Base-by-base conservation (phyloP, 2,113 vertebrate genomes). In the Monopterus albus region DNA sequence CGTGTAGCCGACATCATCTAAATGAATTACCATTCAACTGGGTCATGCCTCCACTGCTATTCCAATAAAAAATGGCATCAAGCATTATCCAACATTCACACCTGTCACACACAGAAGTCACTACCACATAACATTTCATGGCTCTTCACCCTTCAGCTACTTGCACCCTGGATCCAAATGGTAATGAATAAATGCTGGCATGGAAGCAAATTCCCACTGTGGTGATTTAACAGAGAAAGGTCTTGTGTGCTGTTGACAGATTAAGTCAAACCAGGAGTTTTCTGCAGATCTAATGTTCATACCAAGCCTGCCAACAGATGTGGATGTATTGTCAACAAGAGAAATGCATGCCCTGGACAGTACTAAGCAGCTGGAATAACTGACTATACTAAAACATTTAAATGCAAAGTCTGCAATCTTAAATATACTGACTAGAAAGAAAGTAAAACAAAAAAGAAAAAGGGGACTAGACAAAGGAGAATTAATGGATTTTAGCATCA, bases 401-500 rank as follows among this genome's bases (percentile, higher is more conserved):
- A 53, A n/a, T n/a, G n/a, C n/a, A n/a, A n/a, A n/a, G n/a, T n/a
- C 59, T 68, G 75, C 58, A 18, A 47, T 40, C 57, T 82, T 64
- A 56, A 81, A 72, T 59, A 78, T 75, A 86, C 42, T 75, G 39
- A 59, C 39, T 59, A 26, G 36, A 72, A 15, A 39, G 31, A 55
- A 11, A 38, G 51, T 1, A 1, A 31, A 6, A 45, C 11, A 36
- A 29, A 40, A 58, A 61, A 31, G 51, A 39, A 56, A 75, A 77
- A 81, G 69, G 75, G 55, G 33, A 45, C 78, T 38, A 79, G 69
- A 73, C 64, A 55, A 50, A 53, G 38, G 45, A 70, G 58, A 71
- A 57, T 64, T 40, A 69, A 58, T 49, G 76, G 71, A 78, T 83
- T 82, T 88, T 74, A 85, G 60, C 69, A 71, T 51, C 3, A 2